Conservation (phyloP, 2,888 invertebrate genomes). For the Hybos culiciformis region DNA sequence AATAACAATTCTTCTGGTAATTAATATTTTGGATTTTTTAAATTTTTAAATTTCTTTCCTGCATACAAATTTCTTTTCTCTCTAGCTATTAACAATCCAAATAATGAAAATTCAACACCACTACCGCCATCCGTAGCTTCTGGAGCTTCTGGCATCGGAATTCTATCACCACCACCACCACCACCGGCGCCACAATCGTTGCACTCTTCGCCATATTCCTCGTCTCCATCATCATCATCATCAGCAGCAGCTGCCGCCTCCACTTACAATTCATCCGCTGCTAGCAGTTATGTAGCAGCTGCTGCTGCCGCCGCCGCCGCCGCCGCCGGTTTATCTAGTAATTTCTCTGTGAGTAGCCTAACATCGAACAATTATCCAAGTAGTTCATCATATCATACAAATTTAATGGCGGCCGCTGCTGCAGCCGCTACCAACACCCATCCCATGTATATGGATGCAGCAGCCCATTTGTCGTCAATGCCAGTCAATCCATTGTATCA, state of each 20-base stretch:
- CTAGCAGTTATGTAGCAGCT: not conserved
- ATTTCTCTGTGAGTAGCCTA: constrained; percentile 37
- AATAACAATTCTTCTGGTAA: too few species aligned
- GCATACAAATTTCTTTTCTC: too few species aligned
- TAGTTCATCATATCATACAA: constrained; percentile 31
- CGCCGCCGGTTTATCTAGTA: constrained; percentile 22
- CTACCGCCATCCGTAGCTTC: constrained; percentile 12
- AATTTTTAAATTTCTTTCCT: too few species aligned
- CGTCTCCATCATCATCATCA: not conserved
- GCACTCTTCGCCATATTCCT: not conserved
- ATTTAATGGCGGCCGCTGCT: constrained; percentile 33
- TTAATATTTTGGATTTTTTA: too few species aligned
- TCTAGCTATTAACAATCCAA: too few species aligned
- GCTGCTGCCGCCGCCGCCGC: not conserved
- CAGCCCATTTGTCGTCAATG: constrained; percentile 29
- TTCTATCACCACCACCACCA: constrained; percentile 13
- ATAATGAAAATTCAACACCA: not conserved
- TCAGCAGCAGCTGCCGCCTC: not conserved
- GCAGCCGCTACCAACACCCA: constrained; percentile 20
- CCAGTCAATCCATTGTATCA: constrained; percentile 38
- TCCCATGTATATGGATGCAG: constrained; percentile 38
- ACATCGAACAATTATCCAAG: constrained; percentile 26
- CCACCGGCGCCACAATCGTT: constrained; percentile 4
- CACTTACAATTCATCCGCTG: not conserved
- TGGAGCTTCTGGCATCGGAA: constrained; percentile 4